A percentile compares a stretch with the other conserved stretches of the same genome.
These are phyloP conservation scores for Dendropsophus ebraccatus DNA, from an alignment of 2,113 vertebrate genomes.

Conservation along the genomic window DNA sequence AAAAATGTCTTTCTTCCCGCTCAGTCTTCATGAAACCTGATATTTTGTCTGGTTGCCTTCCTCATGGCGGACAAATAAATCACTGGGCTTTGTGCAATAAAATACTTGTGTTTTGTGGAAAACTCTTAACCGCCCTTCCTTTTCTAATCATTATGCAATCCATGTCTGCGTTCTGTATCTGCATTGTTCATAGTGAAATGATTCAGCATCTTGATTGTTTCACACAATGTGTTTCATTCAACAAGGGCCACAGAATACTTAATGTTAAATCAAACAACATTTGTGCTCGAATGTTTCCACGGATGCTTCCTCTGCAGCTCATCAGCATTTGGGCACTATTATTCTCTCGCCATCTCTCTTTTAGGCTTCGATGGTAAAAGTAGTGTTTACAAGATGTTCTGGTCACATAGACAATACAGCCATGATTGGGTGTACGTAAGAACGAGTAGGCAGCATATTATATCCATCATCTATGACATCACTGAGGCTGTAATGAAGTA, in stretches of 20 bases:
- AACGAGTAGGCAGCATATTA: conserved; percentile 15
- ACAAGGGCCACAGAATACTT: conserved; percentile 19
- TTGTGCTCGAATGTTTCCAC: conserved; percentile 45
- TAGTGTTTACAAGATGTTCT: conserved; percentile 49
- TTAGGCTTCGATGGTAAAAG: conserved; percentile 16
- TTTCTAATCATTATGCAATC: conserved; percentile 54
- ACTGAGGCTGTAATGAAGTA: conserved; percentile 9
- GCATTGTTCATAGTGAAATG: conserved; percentile 45
- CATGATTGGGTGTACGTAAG: conserved; percentile 49
- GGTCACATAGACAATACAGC: conserved; percentile 34
- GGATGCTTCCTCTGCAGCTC: conserved; percentile 41
- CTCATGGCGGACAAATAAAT: conserved; percentile 39
- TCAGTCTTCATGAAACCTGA: conserved; percentile 22
- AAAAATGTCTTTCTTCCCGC: conserved; percentile 19
- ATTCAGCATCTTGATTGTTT: conserved; percentile 53
- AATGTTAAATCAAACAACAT: conserved; percentile 49
- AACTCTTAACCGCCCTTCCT: conserved; percentile 52
- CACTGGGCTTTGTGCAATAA: conserved; percentile 49
- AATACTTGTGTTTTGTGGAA: conserved; percentile 38
- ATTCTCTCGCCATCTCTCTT: conserved; percentile 28
- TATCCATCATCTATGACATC: conserved; percentile 1
- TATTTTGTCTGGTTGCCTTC: conserved; percentile 32
- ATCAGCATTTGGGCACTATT: conserved; percentile 39
- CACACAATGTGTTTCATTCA: conserved; percentile 33
- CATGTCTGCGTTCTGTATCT: conserved; percentile 44